Evolutionary conservation across 2,888 invertebrate species (phyloP).

Genomic region (Vandiemenella viatica): DNA sequence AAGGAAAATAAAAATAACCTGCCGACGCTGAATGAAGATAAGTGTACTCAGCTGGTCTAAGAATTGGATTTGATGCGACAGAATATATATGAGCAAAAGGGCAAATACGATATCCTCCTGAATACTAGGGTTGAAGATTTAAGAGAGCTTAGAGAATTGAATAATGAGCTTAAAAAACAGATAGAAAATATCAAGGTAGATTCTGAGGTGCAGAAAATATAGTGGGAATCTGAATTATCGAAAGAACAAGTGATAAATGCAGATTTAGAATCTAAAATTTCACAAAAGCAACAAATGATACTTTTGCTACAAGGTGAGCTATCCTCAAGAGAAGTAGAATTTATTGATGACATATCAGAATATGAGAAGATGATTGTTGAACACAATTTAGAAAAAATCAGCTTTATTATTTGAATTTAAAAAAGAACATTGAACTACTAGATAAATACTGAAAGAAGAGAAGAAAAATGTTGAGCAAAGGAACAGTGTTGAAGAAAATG

Average conservation of each 20-base stretch:
- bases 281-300: constrained; percentile 10
- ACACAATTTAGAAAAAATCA: neutral
- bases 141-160: neutral
- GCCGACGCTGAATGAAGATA: too few relatives aligned
- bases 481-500: neutral
- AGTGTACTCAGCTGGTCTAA: too few relatives aligned
- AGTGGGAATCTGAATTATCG: neutral
- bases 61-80: too few relatives aligned
- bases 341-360: constrained; percentile 8
- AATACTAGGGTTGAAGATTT: neutral
- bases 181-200: neutral
- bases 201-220: neutral
- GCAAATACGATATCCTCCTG: neutral
- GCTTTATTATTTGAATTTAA: neutral
- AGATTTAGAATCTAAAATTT: constrained; percentile 8
- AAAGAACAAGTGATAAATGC: neutral
- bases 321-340: constrained; percentile 7
- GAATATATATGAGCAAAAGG: neutral
- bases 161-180: neutral
- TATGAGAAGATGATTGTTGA: constrained; percentile 5
- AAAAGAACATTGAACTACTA: neutral
- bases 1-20: too few relatives aligned
- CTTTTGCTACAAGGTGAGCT: constrained; percentile 11
- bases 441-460: neutral
- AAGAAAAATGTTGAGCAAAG: neutral